Evolutionary conservation across 1,140 invertebrate species (phyloP).

Genomic region (Myzus persicae): DNA sequence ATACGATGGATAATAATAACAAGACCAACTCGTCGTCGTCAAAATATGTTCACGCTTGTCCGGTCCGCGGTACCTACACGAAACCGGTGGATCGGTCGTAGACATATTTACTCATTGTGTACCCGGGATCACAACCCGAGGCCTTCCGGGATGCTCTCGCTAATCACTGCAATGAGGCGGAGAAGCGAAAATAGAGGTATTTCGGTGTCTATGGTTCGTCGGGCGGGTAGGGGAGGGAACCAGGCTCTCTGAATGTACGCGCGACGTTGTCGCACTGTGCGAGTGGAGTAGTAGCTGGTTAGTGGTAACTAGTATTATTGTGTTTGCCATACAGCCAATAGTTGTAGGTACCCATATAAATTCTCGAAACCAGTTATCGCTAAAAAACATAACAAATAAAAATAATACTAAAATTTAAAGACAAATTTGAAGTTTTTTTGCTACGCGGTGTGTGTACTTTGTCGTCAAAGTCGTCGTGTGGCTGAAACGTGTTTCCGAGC

Average conservation of each 20-base stretch:
- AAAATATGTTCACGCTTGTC: not conserved
- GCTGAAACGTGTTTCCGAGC: not conserved
- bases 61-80: not conserved
- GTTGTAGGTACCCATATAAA: not conserved
- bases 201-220: too few relatives aligned
- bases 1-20: not conserved
- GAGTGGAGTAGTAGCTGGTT: not conserved
- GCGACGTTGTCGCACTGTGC: not conserved
- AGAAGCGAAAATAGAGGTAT: not conserved
- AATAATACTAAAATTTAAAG: too few relatives aligned
- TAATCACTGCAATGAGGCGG: not conserved
- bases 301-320: not conserved
- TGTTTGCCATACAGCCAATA: not conserved
- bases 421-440: not conserved
- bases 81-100: not conserved
- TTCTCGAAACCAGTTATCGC: slow-evolving; percentile 21
- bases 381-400: not conserved
- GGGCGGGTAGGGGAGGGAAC: not conserved
- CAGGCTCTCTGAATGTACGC: not conserved
- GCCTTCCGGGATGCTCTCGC: not conserved
- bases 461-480: not conserved
- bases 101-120: not conserved
- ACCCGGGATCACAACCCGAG: not conserved
- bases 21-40: not conserved
- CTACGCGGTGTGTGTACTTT: not conserved